Evolutionary conservation across 2,113 vertebrate genomes (phyloP).

Genomic region (Cryptomyrus ogoouensis): DNA sequence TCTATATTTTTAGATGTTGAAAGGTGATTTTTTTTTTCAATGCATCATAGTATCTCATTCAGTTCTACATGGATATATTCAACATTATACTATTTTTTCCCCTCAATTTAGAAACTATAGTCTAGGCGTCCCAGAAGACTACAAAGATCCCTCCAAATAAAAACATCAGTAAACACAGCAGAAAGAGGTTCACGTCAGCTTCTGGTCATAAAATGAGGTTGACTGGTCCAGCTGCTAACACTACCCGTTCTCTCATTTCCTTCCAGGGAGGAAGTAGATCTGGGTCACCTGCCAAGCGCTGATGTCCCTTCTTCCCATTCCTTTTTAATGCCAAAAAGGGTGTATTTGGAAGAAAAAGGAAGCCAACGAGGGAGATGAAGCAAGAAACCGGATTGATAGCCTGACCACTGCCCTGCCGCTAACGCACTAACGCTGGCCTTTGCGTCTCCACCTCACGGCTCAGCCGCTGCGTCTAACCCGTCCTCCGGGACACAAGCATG

Average conservation of each 20-base stretch:
- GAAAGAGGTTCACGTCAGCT: not conserved
- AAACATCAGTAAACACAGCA: not conserved
- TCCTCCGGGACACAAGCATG: conserved; percentile 41
- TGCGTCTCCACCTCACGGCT: conserved; percentile 34
- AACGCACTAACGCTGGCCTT: conserved; percentile 46
- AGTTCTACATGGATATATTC: not conserved
- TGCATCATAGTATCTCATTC: not conserved
- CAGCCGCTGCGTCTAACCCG: conserved; percentile 44
- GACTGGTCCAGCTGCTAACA: not conserved
- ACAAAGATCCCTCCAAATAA: not conserved
- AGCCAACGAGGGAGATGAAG: conserved; percentile 21
- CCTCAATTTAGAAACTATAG: not conserved
- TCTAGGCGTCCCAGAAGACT: not conserved
- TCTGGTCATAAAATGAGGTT: not conserved
- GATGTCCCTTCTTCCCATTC: conserved; percentile 49
- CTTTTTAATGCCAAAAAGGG: conserved; percentile 41
- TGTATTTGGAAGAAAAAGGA: conserved; percentile 34
- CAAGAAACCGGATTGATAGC: conserved; percentile 52
- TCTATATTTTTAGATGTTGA: not conserved
- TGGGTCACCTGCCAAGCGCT: conserved; percentile 88
- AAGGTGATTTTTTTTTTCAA: not conserved
- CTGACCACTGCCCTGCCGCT: conserved; percentile 40
- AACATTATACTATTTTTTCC: not conserved
- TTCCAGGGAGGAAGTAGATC: conserved; percentile 80
- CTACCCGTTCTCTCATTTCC: conserved; percentile 31